Evolutionary conservation across 2,113 vertebrate species (phyloP).

Genomic region (Syngnathoides biaculeatus): DNA sequence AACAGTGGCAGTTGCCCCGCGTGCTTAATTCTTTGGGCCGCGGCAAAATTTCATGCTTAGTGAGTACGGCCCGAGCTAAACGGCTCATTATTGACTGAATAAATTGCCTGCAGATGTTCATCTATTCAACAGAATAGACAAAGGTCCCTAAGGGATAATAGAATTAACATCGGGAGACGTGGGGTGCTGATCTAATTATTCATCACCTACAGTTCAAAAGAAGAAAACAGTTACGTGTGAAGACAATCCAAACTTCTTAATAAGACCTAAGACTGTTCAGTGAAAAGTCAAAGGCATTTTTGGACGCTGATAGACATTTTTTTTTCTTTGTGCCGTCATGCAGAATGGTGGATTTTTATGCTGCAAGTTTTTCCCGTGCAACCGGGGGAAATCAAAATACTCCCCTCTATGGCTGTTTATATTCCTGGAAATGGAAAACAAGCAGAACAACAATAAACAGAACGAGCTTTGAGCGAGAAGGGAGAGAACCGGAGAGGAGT

Average conservation of each 20-base stretch:
- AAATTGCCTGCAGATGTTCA: conserved; percentile 65
- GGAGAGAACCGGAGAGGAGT: no score
- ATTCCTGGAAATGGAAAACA: neutral
- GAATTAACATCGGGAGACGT: conserved; percentile 37
- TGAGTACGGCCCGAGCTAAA: conserved; percentile 55
- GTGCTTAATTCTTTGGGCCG: conserved; percentile 34
- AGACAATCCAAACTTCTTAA: neutral
- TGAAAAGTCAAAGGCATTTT: neutral
- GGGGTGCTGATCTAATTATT: conserved; percentile 26
- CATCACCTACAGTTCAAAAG: conserved; percentile 22
- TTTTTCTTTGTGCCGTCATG: neutral
- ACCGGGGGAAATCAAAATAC: neutral
- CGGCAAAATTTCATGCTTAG: conserved; percentile 56
- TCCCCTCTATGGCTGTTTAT: neutral
- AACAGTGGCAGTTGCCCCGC: conserved; percentile 35
- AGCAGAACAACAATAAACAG: neutral
- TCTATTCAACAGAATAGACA: conserved; percentile 65
- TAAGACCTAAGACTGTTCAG: neutral
- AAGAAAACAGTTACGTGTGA: conserved; percentile 15
- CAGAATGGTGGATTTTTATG: neutral
- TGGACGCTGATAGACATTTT: neutral
- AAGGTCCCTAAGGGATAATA: conserved; percentile 52
- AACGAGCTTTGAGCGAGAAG: neutral
- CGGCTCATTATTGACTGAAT: conserved; percentile 60
- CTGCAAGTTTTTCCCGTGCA: neutral